Base-by-base conservation (phyloP, 2,113 vertebrate genomes). In the Benitochromis conjunctus region DNA sequence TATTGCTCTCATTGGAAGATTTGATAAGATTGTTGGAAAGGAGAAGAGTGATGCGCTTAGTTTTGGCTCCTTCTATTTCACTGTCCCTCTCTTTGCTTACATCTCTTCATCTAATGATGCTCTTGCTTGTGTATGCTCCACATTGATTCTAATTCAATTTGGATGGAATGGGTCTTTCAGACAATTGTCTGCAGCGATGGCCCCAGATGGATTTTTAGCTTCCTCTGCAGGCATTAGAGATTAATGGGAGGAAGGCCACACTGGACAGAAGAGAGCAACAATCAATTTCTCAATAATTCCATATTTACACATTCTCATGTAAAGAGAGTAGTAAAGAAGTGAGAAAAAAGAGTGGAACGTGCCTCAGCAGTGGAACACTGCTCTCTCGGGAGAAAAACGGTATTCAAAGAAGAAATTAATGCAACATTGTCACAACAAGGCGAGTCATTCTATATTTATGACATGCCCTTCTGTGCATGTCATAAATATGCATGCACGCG, bases 101-200 rank as follows among this genome's bases (percentile, higher is more conserved):
- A 74, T 92, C 87, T 92, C 89, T 90, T 91, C 79, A 92, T 93
- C 87, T 94, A 94, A 93, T 91, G 89, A 94, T 82, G 91, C 91
- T 90, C 91, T 85, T 91, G 88, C 95, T 93, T 95, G 91, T 96
- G 90, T 95, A 90, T 93, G 95, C 94, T 92, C 86, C 91, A 86
- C 92, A 95, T 94, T 95, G 96, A 96, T 95, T 95, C 92, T 96
- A 95, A 96, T 95, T 96, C 92, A 95, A 94, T 96, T 96, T 95
- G 94, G 93, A 95, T 96, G 91, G 96, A 96, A 87, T 90, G 58
- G 83, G 86, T 91, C 93, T 94, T 96, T 96, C 94, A 96, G 94
- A 95, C 94, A 91, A 95, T 95, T 94, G 95, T 96, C 96, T 96
- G 87, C 94, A 91, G 92, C 71, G 57, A 92, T 91, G 88, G 91